Evolutionary conservation across 2,113 vertebrate species (phyloP).

Genomic region (Meleagris gallopavo): DNA sequence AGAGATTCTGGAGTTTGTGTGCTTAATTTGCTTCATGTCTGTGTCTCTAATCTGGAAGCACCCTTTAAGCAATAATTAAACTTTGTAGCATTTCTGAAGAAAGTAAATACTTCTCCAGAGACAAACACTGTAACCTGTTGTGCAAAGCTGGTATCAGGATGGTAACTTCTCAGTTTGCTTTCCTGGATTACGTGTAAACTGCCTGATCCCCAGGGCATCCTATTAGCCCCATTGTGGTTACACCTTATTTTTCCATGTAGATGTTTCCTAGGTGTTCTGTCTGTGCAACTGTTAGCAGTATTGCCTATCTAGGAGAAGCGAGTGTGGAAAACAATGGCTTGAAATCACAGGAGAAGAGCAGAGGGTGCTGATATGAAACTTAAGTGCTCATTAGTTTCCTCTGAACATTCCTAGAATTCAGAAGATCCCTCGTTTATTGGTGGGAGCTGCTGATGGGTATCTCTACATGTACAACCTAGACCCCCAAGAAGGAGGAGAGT

Average conservation of each 20-base stretch:
- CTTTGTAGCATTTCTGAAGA: background rate
- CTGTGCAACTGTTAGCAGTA: background rate
- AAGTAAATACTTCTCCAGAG: background rate
- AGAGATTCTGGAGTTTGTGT: background rate
- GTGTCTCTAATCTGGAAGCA: slow-evolving; percentile 3
- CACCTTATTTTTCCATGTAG: background rate
- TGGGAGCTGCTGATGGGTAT: slow-evolving; percentile 95
- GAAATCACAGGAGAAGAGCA: background rate
- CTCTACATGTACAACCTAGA: slow-evolving; percentile 98
- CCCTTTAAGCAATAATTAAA: slow-evolving; percentile 26
- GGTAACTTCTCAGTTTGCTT: background rate
- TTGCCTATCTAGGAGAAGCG: background rate
- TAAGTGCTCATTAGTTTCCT: background rate
- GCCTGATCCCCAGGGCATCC: background rate
- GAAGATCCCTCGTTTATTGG: slow-evolving; percentile 94
- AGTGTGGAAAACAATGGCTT: background rate
- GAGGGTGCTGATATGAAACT: background rate
- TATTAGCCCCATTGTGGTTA: background rate
- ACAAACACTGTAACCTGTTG: background rate
- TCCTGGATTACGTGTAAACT: background rate
- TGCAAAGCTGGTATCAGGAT: background rate
- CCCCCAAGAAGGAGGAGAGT: slow-evolving; percentile 97
- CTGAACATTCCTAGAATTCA: slow-evolving; percentile 85
- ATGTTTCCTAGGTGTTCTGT: background rate
- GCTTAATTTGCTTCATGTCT: background rate